phyloP scores from a whole-genome alignment of 2,113 vertebrate species.

The Ornithorhynchus anatinus region DNA sequence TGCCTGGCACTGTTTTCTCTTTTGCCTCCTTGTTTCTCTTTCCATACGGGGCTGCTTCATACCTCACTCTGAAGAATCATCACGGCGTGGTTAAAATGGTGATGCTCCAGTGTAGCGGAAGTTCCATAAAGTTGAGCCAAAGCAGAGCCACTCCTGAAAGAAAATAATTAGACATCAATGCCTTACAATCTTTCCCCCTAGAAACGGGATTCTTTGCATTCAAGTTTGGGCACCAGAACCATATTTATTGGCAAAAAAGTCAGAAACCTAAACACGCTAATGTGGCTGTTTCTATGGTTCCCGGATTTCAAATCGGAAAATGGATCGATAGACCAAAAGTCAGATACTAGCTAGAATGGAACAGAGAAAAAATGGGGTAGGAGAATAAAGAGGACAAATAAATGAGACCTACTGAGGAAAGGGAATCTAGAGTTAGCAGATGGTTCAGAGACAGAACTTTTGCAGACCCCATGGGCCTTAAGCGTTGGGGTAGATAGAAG shows the following conservation, averaged over 20 bases:
- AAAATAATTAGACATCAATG: slow-evolving; percentile 9
- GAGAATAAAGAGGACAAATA: too few relatives aligned
- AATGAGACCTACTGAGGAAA: too few relatives aligned
- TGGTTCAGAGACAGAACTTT: too few relatives aligned
- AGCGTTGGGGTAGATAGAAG: too few relatives aligned
- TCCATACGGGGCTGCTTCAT: slow-evolving; percentile 47
- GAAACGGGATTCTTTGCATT: neutral
- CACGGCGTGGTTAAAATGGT: slow-evolving; percentile 98
- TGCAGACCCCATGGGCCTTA: too few relatives aligned
- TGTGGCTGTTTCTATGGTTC: neutral
- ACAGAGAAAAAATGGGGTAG: too few relatives aligned
- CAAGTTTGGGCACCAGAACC: neutral
- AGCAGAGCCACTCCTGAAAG: slow-evolving; percentile 92
- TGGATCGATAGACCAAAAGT: too few relatives aligned
- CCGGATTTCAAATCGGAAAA: neutral
- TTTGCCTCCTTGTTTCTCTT: too few relatives aligned
- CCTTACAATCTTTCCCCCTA: accelerated
- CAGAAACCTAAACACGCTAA: neutral
- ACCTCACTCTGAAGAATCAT: slow-evolving; percentile 99
- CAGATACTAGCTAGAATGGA: too few relatives aligned
- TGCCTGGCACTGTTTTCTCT: too few relatives aligned
- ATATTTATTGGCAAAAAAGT: neutral
- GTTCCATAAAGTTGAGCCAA: slow-evolving; percentile 96
- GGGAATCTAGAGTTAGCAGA: too few relatives aligned
- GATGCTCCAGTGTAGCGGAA: slow-evolving; percentile 96